Percentiles rank a stretch among this genome's conserved stretches.
Conservation (phyloP, 2,797 vertebrate genomes). For the Vultur gryphus region DNA sequence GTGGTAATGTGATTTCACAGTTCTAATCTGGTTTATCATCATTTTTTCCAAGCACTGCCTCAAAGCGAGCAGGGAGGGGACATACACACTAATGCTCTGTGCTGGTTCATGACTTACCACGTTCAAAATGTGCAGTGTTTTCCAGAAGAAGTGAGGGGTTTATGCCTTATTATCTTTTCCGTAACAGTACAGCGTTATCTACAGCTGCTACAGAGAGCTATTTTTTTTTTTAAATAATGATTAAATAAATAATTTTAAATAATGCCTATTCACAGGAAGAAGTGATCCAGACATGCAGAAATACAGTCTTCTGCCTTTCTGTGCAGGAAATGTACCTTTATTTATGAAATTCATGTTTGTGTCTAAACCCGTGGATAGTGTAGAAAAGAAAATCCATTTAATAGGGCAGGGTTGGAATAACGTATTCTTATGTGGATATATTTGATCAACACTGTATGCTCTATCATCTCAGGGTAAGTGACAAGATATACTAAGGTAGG, state of each 20-base stretch:
- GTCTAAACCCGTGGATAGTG: background rate
- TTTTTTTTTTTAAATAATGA: background rate
- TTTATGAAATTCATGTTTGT: background rate
- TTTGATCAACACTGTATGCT: background rate
- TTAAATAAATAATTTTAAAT: no score
- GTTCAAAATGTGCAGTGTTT: background rate
- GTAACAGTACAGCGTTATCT: background rate
- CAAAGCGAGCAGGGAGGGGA: background rate
- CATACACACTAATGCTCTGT: background rate
- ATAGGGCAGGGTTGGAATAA: background rate
- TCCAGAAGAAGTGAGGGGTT: background rate
- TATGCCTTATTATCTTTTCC: constrained; percentile 21
- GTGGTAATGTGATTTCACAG: constrained; percentile 42
- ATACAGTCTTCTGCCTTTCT: background rate
- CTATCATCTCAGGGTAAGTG: background rate
- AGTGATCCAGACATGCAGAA: background rate
- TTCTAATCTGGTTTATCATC: constrained; percentile 40
- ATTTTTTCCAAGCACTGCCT: constrained; percentile 57
- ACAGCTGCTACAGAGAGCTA: background rate
- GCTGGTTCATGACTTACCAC: constrained; percentile 6
- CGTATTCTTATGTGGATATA: background rate
- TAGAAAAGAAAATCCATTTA: background rate
- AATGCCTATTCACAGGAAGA: background rate
- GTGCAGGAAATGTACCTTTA: background rate
- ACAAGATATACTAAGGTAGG: background rate